Evolutionary conservation across 2,113 vertebrate species (phyloP).

Genomic region (Scophthalmus maximus): DNA sequence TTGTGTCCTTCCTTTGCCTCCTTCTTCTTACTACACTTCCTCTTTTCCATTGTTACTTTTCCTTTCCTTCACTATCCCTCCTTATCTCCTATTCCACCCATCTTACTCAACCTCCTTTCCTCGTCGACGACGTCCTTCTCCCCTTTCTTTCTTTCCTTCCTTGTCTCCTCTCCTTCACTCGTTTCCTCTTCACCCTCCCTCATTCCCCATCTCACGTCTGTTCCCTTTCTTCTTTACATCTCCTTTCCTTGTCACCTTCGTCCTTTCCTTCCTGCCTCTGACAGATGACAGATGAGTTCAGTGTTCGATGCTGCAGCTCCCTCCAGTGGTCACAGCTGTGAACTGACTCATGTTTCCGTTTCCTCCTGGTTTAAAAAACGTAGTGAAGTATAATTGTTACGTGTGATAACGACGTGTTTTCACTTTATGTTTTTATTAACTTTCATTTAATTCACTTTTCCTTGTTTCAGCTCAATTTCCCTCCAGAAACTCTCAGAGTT

Average conservation of each 20-base stretch:
- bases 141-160: too few relatives aligned
- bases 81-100: not conserved
- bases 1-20: not conserved
- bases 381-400: too few relatives aligned
- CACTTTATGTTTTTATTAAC: too few relatives aligned
- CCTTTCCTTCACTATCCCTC: not conserved
- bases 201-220: not conserved
- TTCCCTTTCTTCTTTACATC: not conserved
- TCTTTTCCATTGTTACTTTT: not conserved
- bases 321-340: constrained; percentile 23
- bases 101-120: not conserved
- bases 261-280: too few relatives aligned
- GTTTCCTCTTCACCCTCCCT: not conserved
- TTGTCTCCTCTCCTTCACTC: not conserved
- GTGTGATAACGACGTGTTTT: too few relatives aligned
- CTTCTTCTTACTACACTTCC: too few relatives aligned
- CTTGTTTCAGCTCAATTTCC: constrained; percentile 38
- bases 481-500: constrained; percentile 3
- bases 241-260: not conserved
- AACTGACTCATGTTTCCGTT: not conserved
- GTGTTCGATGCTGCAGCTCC: constrained; percentile 7
- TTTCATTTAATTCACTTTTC: not conserved
- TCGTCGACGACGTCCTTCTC: too few relatives aligned
- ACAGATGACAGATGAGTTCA: not conserved
- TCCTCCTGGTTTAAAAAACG: not conserved